These are phyloP conservation scores for Discoglossus pictus DNA, from an alignment of 2,797 vertebrate genomes.

Conservation along the genomic window DNA sequence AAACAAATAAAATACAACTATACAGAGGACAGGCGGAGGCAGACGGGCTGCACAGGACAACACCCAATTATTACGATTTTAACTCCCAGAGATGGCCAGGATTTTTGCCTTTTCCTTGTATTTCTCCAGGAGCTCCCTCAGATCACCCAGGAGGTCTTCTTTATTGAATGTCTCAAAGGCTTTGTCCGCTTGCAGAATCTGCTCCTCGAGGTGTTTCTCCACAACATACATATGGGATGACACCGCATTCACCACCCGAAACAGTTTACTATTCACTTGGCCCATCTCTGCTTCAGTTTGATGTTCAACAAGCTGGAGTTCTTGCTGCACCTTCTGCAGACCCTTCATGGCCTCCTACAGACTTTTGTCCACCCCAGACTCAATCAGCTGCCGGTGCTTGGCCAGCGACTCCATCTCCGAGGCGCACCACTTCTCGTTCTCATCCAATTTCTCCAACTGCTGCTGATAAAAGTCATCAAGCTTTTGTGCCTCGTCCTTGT, in stretches of 20 bases:
- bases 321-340: conserved; percentile 65
- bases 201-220: conserved; percentile 73
- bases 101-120: conserved; percentile 67
- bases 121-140: conserved; percentile 59
- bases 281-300: conserved; percentile 71
- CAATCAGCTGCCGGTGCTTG: conserved; percentile 68
- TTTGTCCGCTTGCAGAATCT: conserved; percentile 61
- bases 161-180: conserved; percentile 65
- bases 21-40: not conserved
- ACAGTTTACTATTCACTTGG: conserved; percentile 67
- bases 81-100: too few species aligned
- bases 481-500: conserved; percentile 72
- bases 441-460: conserved; percentile 71
- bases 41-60: too few species aligned
- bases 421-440: conserved; percentile 67
- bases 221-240: conserved; percentile 63
- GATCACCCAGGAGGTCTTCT: conserved; percentile 63
- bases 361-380: conserved; percentile 69
- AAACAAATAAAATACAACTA: too few species aligned
- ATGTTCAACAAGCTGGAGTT: conserved; percentile 69
- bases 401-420: conserved; percentile 68
- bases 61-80: too few species aligned
- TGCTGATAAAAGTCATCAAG: conserved; percentile 70
- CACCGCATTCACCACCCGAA: conserved; percentile 66
- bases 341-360: conserved; percentile 70